A percentile compares a stretch with the other conserved stretches of the same genome.
phyloP scores from a whole-genome alignment of 2,797 vertebrate genomes.

The Sarcophilus harrisii region DNA sequence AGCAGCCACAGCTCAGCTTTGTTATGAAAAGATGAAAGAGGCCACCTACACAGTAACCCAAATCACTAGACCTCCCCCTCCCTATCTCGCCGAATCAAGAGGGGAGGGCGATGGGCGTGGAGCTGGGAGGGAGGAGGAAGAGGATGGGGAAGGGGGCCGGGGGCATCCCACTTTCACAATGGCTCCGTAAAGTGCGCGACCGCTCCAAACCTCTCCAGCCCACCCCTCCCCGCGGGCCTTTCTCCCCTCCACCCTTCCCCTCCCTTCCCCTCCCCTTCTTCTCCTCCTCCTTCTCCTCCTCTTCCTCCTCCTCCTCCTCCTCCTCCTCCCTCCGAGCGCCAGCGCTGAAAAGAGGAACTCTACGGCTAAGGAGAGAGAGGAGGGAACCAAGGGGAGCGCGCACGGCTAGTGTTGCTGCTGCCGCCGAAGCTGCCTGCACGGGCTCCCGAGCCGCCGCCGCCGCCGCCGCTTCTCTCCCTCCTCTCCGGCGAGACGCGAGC shows the following conservation, averaged over 20 bases:
- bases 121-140: slow-evolving; percentile 71
- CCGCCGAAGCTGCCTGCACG: slow-evolving; percentile 46
- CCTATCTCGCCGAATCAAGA: slow-evolving; percentile 71
- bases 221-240: slow-evolving; percentile 71
- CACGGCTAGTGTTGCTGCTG: slow-evolving; percentile 49
- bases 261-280: slow-evolving; percentile 14
- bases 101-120: slow-evolving; percentile 72
- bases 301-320: slow-evolving; percentile 41
- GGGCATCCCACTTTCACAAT: slow-evolving; percentile 79
- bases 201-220: slow-evolving; percentile 74
- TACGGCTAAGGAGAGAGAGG: slow-evolving; percentile 69
- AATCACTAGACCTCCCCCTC: slow-evolving; percentile 80
- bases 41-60: slow-evolving; percentile 82
- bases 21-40: slow-evolving; percentile 81
- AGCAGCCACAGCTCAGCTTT: slow-evolving; percentile 77
- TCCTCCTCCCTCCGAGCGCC: slow-evolving; percentile 75
- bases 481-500: slow-evolving; percentile 71
- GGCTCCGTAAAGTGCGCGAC: slow-evolving; percentile 76
- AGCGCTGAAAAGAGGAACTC: slow-evolving; percentile 81
- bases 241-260: slow-evolving; percentile 72
- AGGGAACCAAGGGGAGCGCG: slow-evolving; percentile 74
- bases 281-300: not conserved
- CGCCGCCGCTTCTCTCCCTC: slow-evolving; percentile 69
- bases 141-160: slow-evolving; percentile 75
- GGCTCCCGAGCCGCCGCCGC: slow-evolving; percentile 67